Evolutionary conservation across 2,113 vertebrate species (phyloP).

Genomic region (Oryzias celebensis): DNA sequence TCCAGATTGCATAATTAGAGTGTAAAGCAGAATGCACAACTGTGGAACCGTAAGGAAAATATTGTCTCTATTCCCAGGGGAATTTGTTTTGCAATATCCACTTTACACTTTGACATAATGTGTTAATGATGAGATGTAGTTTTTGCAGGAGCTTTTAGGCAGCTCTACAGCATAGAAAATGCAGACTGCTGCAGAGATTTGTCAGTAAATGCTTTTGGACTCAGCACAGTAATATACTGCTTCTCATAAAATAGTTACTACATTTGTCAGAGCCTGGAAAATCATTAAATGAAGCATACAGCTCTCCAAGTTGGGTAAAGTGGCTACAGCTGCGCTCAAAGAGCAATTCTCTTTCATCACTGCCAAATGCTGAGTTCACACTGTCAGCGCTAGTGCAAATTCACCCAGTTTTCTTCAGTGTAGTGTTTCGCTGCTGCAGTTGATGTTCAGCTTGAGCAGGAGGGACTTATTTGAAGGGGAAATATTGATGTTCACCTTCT

Average conservation of each 20-base stretch:
- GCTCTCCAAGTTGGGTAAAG: slow-evolving; percentile 32
- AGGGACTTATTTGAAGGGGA: not conserved
- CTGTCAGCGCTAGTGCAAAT: slow-evolving; percentile 16
- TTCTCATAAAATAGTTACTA: slow-evolving; percentile 33
- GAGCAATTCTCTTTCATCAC: slow-evolving; percentile 28
- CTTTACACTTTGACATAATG: slow-evolving; percentile 14
- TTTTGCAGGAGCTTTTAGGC: slow-evolving; percentile 30
- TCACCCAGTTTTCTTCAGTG: slow-evolving; percentile 5
- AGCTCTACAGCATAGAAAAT: slow-evolving; percentile 11
- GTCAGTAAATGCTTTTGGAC: slow-evolving; percentile 28
- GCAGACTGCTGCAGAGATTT: slow-evolving; percentile 21
- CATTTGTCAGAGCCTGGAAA: slow-evolving; percentile 31
- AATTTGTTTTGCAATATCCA: slow-evolving; percentile 13
- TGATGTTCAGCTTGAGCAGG: not conserved
- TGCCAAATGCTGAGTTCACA: slow-evolving; percentile 17
- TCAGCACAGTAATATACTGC: slow-evolving; percentile 25
- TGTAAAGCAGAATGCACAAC: too few species aligned
- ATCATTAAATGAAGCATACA: slow-evolving; percentile 43
- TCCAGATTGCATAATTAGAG: slow-evolving; percentile 9
- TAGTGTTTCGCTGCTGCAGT: slow-evolving; percentile 7
- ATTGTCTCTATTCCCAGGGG: not conserved
- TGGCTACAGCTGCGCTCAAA: slow-evolving; percentile 39
- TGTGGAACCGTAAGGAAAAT: slow-evolving; percentile 10
- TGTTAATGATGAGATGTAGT: slow-evolving; percentile 23
- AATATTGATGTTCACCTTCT: not conserved